Conservation (phyloP, 1,140 invertebrate species). For the Lepidurus apus region DNA sequence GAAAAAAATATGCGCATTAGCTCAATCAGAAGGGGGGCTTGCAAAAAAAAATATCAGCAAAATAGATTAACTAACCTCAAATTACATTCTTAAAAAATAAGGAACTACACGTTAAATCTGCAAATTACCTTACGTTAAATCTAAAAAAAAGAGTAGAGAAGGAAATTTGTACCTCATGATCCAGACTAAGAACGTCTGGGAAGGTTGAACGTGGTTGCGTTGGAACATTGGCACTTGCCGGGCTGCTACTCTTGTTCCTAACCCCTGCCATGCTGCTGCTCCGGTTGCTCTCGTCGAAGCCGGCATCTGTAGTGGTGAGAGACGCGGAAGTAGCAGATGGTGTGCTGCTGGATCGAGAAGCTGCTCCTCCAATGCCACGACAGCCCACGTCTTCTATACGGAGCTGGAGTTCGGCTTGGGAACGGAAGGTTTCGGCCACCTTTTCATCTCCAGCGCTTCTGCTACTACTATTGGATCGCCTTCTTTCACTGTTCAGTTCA, state of each 20-base stretch:
- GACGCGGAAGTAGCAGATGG: neutral
- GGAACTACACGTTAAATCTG: no score
- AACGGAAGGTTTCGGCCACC: constrained; percentile 3
- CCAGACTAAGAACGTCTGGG: neutral
- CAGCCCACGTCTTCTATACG: constrained; percentile 13
- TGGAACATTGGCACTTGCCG: neutral
- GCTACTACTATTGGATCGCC: neutral
- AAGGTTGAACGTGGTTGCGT: neutral
- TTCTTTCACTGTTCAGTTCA: neutral
- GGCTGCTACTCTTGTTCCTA: neutral
- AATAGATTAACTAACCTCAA: no score
- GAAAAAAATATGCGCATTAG: neutral
- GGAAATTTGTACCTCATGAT: neutral
- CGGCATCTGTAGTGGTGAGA: constrained; percentile 4
- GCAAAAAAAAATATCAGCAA: no score
- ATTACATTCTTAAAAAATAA: no score
- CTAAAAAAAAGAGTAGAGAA: neutral
- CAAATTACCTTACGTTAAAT: no score
- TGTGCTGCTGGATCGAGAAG: constrained; percentile 7
- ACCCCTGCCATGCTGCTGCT: constrained; percentile 5
- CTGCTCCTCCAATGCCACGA: neutral
- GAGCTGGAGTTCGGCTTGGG: constrained; percentile 12
- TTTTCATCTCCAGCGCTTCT: neutral
- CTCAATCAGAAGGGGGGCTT: no score
- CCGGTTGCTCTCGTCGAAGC: neutral